These are phyloP conservation scores for Drosophila orosa DNA, from an alignment of 1,140 invertebrate genomes.

Conservation along the genomic window DNA sequence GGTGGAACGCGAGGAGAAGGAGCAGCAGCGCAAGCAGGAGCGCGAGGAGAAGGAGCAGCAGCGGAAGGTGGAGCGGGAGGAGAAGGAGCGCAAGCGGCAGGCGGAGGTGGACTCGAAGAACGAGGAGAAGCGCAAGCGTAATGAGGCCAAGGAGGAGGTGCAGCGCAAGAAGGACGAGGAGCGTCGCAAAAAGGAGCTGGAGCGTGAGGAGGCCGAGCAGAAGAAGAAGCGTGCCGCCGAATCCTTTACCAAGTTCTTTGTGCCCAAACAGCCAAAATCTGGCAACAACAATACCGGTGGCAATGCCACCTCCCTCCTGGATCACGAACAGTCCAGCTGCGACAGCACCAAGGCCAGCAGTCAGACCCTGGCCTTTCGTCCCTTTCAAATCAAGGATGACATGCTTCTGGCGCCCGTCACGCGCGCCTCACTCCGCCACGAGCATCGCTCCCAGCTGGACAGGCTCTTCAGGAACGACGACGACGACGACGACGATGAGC, in stretches of 20 bases:
- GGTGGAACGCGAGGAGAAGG: slow-evolving; percentile 86
- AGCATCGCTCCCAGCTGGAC: slow-evolving; percentile 53
- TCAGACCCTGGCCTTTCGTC: slow-evolving; percentile 85
- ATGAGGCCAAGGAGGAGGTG: slow-evolving; percentile 86
- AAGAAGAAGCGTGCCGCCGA: slow-evolving; percentile 90
- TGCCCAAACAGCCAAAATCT: slow-evolving; percentile 85
- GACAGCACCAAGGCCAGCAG: slow-evolving; percentile 44
- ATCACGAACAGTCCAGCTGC: slow-evolving; percentile 78
- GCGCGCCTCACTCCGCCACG: slow-evolving; percentile 75
- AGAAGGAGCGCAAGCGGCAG: slow-evolving; percentile 86
- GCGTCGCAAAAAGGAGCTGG: slow-evolving; percentile 86
- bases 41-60: slow-evolving; percentile 85
- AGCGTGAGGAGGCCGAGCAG: slow-evolving; percentile 86
- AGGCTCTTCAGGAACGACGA: slow-evolving; percentile 19
- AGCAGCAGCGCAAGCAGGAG: slow-evolving; percentile 85
- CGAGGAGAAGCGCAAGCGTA: slow-evolving; percentile 86
- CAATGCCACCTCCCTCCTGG: slow-evolving; percentile 14
- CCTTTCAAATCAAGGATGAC: slow-evolving; percentile 92
- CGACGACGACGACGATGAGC: too few species aligned
- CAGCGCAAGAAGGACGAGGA: slow-evolving; percentile 86
- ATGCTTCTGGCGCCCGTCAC: slow-evolving; percentile 92
- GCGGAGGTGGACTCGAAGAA: slow-evolving; percentile 88
- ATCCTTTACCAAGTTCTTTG: slow-evolving; percentile 92
- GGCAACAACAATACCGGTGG: background rate
- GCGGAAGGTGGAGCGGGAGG: slow-evolving; percentile 73